Evolutionary conservation across 2,797 vertebrate species (phyloP).

Genomic region (Leptatherina wallacei): DNA sequence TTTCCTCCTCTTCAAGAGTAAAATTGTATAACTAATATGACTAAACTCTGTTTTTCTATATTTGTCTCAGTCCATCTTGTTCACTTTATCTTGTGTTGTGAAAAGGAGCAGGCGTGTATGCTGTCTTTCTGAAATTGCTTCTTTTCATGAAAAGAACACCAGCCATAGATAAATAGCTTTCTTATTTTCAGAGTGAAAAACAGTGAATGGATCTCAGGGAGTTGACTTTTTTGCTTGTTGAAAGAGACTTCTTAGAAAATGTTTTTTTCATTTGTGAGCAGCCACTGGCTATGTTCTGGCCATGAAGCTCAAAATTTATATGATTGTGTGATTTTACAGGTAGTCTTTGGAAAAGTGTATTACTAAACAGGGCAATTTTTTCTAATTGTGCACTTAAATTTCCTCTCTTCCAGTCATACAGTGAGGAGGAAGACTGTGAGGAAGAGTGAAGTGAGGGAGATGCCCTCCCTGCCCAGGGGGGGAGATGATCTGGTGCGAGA

Average conservation of each 20-base stretch:
- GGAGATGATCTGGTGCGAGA: constrained; percentile 88
- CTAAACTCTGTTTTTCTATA: neutral
- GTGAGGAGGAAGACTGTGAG: constrained; percentile 94
- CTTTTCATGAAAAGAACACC: neutral
- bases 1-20: too few species aligned
- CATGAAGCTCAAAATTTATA: neutral
- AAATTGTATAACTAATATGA: neutral
- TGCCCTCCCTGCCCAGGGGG: constrained; percentile 91
- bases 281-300: neutral
- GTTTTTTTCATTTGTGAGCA: neutral
- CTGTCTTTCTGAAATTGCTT: neutral
- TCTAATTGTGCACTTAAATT: neutral
- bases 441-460: constrained; percentile 89
- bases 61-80: neutral
- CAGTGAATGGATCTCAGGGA: neutral
- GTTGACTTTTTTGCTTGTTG: neutral
- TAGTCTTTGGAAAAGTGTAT: neutral
- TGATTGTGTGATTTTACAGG: neutral
- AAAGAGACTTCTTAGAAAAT: neutral
- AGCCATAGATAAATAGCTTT: too few species aligned
- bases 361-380: neutral
- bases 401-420: constrained; percentile 85
- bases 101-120: neutral
- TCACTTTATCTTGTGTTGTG: neutral
- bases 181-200: too few species aligned